These are phyloP conservation scores for Eustalomyia histrio DNA, from an alignment of 2,888 invertebrate species.

Conservation along the genomic window DNA sequence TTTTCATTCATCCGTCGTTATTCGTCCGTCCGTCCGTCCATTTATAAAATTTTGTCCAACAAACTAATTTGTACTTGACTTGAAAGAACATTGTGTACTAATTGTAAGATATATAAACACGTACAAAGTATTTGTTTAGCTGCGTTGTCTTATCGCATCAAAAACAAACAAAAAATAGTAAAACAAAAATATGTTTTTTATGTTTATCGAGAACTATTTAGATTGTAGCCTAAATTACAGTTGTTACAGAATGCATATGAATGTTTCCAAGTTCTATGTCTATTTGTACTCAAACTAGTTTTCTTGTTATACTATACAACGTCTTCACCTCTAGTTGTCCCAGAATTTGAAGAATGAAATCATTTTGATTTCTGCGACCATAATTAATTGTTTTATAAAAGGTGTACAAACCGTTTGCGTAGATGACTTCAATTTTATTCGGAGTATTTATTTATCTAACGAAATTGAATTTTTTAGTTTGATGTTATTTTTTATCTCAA, in stretches of 20 bases:
- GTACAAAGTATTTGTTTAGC: conserved; percentile 55
- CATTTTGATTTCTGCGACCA: conserved; percentile 35
- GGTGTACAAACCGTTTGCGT: neutral
- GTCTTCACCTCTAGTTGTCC: neutral
- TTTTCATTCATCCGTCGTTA: conserved; percentile 19
- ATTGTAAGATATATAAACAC: conserved; percentile 16
- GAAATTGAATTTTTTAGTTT: conserved; percentile 32
- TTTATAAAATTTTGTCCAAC: conserved; percentile 25
- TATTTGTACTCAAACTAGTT: neutral
- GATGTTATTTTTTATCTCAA: conserved; percentile 53
- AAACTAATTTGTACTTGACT: neutral
- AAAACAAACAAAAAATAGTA: neutral
- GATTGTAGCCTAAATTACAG: conserved; percentile 38
- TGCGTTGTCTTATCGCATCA: conserved; percentile 56
- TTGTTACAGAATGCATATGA: conserved; percentile 21
- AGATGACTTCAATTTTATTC: conserved; percentile 7
- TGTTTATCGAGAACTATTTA: conserved; percentile 27
- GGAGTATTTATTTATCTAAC: conserved; percentile 16
- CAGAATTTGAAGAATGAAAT: neutral
- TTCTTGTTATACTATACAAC: conserved; percentile 2
- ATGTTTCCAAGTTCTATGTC: conserved; percentile 20
- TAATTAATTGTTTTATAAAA: conserved; percentile 22
- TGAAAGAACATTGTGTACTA: conserved; percentile 34
- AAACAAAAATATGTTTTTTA: conserved; percentile 11
- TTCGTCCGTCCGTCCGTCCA: conserved; percentile 31